phyloP scores from a whole-genome alignment of 2,797 vertebrate species.

The Cetoscarus ocellatus region DNA sequence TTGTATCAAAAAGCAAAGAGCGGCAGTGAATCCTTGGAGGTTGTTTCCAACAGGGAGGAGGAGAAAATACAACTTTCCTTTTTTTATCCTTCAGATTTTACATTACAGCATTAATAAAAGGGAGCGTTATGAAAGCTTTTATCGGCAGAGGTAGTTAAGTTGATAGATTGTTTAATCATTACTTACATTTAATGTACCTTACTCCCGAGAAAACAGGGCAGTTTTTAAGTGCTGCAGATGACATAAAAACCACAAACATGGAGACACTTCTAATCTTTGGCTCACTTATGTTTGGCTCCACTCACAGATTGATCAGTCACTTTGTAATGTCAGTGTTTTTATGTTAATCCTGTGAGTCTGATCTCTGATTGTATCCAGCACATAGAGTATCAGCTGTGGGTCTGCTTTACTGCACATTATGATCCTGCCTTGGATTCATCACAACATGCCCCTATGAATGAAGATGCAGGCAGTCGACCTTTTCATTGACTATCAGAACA shows the following conservation, averaged over 20 bases:
- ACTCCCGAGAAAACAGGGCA: conserved; percentile 15
- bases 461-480: conserved; percentile 24
- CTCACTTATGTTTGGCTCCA: not conserved
- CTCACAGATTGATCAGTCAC: conserved; percentile 2
- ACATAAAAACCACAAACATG: conserved; percentile 2
- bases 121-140: conserved; percentile 9
- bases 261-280: conserved; percentile 2
- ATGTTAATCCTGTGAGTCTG: conserved; percentile 43
- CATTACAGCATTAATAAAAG: conserved; percentile 23
- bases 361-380: conserved; percentile 37
- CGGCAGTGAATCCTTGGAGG: conserved; percentile 30
- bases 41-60: conserved; percentile 7
- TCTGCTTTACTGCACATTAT: conserved; percentile 38
- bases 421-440: conserved; percentile 42
- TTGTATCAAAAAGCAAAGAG: conserved; percentile 41
- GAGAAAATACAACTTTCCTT: not conserved
- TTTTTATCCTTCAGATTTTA: conserved; percentile 4
- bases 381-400: conserved; percentile 36
- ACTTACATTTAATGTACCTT: conserved; percentile 11
- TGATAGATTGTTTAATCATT: conserved; percentile 34
- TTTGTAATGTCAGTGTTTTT: conserved; percentile 21
- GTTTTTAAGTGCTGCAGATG: not conserved
- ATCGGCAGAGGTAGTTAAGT: conserved; percentile 13
- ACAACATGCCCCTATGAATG: conserved; percentile 27
- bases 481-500: conserved; percentile 44